A percentile compares a stretch with the other conserved stretches of the same genome.
These are phyloP conservation scores for Hucho hucho DNA, from an alignment of 2,113 vertebrate genomes.

Conservation along the genomic window DNA sequence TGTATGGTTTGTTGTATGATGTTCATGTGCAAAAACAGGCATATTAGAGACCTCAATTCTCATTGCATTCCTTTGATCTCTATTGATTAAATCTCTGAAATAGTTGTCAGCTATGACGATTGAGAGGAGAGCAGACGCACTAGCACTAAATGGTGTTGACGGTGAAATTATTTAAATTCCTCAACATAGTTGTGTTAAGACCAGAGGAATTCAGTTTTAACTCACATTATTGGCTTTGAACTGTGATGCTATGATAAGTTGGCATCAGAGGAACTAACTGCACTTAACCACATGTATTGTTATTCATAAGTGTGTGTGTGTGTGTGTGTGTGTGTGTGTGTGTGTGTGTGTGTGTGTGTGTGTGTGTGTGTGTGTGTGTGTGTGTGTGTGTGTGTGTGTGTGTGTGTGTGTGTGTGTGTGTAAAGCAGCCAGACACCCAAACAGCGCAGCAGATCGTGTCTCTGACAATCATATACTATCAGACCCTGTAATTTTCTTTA, in stretches of 20 bases:
- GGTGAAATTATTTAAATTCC: too few species aligned
- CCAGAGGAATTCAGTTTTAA: too few species aligned
- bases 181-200: too few species aligned
- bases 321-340: not conserved
- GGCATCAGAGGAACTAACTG: too few species aligned
- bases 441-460: conserved; percentile 41
- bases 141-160: too few species aligned
- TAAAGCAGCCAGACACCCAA: conserved; percentile 38
- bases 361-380: not conserved
- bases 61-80: not conserved
- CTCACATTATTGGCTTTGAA: too few species aligned
- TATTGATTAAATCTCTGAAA: not conserved
- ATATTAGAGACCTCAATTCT: not conserved
- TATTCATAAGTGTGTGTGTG: not conserved
- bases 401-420: conserved; percentile 17
- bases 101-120: too few species aligned
- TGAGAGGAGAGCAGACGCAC: too few species aligned
- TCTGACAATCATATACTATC: conserved; percentile 55
- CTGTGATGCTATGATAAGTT: too few species aligned
- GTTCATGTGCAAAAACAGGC: not conserved
- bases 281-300: too few species aligned
- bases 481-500: conserved; percentile 62
- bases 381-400: not conserved
- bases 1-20: not conserved
- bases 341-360: not conserved